phyloP scores from a whole-genome alignment of 2,888 invertebrate species.

The Agonum fuliginosum region DNA sequence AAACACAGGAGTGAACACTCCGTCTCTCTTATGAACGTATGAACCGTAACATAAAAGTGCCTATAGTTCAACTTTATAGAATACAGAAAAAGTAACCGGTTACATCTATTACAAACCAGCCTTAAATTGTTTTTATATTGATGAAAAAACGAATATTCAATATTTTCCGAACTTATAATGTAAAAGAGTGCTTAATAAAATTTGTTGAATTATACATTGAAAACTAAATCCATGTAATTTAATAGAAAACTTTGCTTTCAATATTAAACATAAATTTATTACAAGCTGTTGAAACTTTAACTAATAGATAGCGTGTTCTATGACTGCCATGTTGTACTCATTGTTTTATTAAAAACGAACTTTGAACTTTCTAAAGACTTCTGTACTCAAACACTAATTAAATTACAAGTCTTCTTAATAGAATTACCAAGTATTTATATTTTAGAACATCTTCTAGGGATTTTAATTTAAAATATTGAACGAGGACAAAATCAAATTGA shows the following conservation, averaged over 20 bases:
- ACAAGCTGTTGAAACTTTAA: background rate
- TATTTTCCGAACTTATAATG: too few relatives aligned
- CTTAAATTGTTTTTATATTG: too few relatives aligned
- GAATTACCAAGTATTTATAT: background rate
- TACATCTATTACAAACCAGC: too few relatives aligned
- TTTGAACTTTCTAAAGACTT: slow-evolving; percentile 7
- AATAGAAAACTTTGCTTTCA: slow-evolving; percentile 40
- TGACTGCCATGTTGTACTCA: slow-evolving; percentile 18
- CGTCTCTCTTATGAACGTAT: too few relatives aligned
- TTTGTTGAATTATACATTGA: background rate
- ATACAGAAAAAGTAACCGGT: too few relatives aligned
- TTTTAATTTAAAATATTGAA: background rate
- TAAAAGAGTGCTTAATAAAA: background rate
- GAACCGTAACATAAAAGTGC: too few relatives aligned
- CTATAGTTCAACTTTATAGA: too few relatives aligned
- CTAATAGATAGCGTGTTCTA: slow-evolving; percentile 37
- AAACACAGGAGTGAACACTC: too few relatives aligned
- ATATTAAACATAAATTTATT: slow-evolving; percentile 39
- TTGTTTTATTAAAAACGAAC: slow-evolving; percentile 24
- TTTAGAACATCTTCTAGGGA: too few relatives aligned
- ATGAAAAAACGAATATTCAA: too few relatives aligned
- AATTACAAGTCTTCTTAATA: background rate
- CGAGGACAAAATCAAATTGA: too few relatives aligned
- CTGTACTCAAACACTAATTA: slow-evolving; percentile 10
- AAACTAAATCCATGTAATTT: slow-evolving; percentile 26